Base-by-base conservation (phyloP, 2,888 invertebrate species). In the Ceratothoa steindachneri region DNA sequence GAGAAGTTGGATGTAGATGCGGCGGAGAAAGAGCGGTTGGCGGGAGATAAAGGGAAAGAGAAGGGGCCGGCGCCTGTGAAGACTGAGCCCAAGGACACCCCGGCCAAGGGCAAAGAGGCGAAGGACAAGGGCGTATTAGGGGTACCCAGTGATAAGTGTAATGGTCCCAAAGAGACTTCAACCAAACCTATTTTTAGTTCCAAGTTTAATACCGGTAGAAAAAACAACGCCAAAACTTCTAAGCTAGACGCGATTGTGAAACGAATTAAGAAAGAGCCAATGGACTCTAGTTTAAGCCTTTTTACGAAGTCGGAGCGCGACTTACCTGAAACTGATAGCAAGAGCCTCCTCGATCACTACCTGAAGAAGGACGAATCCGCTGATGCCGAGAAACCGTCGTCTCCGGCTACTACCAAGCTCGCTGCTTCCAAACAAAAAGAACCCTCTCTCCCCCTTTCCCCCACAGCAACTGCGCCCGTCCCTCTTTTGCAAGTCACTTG, bases 51-150 rank as follows among this genome's bases (percentile, higher is more conserved):
- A 80, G 81, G 24, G 76, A 81, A 67, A 81, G 78, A 75, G 67
- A 66, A 60, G 72, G 78, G 30, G 69, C 69, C 83, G 83, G 72
- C 82, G 82, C 78, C 76, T 80, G 78, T 69, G 80, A 81, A 27
- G 79, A 80, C 51, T 81, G 78, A 72, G 66, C 53, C 66, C 71
- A 78, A 51, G 69, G 71, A 41, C 73, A 80, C 75, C 55, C 80
- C 79, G 72, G 78, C 66, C 22, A 73, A 74, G 74, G 74, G 53
- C 30, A 80, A 78, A 75, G 73, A 74, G 80, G 80, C 76, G 73
- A 77, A 74, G 66, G 80, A 75, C 73, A 69, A 80, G 52, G 70
- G 67, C 24, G 64, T 67, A 70, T 74, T 52, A 70, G 72, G 73
- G 65, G 69, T 73, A 64, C 65, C 74, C 27, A 75, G 77, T 68